Evolutionary conservation across 2,888 invertebrate species (phyloP), one percentile per base, ranked within the genome.

Genomic region (Apodemia duryi): DNA sequence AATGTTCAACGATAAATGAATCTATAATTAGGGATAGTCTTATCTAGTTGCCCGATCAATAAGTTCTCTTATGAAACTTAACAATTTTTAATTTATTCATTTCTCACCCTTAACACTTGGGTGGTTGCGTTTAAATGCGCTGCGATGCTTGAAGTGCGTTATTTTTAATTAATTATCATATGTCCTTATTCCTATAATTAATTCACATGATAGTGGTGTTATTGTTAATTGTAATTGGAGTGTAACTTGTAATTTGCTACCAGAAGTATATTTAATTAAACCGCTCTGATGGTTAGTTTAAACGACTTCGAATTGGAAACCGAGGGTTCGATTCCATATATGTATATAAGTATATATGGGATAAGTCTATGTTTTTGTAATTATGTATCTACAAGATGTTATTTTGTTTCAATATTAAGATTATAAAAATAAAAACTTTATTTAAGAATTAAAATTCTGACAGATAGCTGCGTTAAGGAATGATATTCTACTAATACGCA

Each of bases 161-260:
- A 85, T 83, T 84, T 78, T 80, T 85, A 85, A 85, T 86, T 70
- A 70, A 70, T 69, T 70, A 69, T 69, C 64, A 63, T 52, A 66
- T 67, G 67, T 57, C 65, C 63, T 66, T 64, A 67, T 63, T 69
- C 29, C 57, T 29, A 57, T 66, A n/a, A 49, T 66, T 70, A 70
- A 67, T 69, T 69, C 67, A 69, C 65, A 29, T 32, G 54, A 57
- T 57, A 57, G 29, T 2, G 7, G 21, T 57, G 32, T 57, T 57
- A 57, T 57, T 28, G 54, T 54, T 54, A 9, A 54, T 28, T 29
- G 54, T 57, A 57, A 57, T 57, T 54, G 28, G 54, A 29, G 54
- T 54, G 29, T 29, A 54, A 54, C 54, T 32, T 10, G 54, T 54
- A 21, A 54, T 29, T 29, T 28, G 54, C 54, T 54, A 54, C 54